These are phyloP conservation scores for Iphiclides podalirius DNA, from an alignment of 2,888 invertebrate genomes.

Conservation along the genomic window DNA sequence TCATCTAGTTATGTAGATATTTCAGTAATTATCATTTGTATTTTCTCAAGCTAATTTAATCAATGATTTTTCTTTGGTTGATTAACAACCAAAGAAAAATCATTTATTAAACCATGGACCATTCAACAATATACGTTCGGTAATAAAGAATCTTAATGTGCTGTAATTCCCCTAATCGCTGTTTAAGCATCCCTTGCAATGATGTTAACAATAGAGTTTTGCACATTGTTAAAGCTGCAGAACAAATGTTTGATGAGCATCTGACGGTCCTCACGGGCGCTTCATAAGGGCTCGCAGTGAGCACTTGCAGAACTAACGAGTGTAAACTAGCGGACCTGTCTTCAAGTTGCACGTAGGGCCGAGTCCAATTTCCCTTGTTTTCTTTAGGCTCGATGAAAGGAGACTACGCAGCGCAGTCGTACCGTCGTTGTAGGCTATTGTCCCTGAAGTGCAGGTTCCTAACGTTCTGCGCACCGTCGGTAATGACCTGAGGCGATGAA, in stretches of 20 bases:
- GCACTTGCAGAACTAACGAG: constrained; percentile 16
- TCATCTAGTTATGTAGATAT: too few species aligned
- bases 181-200: too few species aligned
- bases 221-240: too few species aligned
- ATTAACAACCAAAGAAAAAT: too few species aligned
- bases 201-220: too few species aligned
- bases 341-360: constrained; percentile 2
- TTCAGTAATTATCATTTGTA: too few species aligned
- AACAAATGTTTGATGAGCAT: constrained; percentile 16
- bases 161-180: background rate
- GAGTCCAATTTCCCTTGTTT: constrained; percentile 23
- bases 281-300: constrained; percentile 9
- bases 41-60: too few species aligned
- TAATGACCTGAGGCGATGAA: constrained; percentile 23
- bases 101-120: too few species aligned
- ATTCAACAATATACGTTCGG: too few species aligned
- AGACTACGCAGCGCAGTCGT: constrained; percentile 6
- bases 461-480: constrained; percentile 7
- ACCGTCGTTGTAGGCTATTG: constrained; percentile 14
- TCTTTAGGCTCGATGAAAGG: constrained; percentile 19
- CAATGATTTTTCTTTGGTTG: too few species aligned
- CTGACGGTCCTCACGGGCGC: constrained; percentile 17
- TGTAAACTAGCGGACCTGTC: constrained; percentile 16
- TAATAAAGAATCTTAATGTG: background rate
- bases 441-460: constrained; percentile 20